phyloP scores from a whole-genome alignment of 1,140 invertebrate genomes.

The Drosophila baimaii region DNA sequence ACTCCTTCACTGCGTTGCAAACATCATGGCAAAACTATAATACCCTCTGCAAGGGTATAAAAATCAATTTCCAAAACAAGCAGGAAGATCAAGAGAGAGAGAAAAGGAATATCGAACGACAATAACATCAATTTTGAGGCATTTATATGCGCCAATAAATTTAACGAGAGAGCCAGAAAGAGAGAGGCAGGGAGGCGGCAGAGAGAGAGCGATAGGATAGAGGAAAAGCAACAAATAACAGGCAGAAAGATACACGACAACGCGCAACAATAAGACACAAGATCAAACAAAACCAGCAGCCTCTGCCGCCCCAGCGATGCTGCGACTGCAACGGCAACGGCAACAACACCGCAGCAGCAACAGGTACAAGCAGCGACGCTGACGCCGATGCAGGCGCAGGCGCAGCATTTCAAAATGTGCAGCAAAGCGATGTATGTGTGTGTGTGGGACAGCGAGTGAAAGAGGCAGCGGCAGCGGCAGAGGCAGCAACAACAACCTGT shows the following conservation, averaged over 20 bases:
- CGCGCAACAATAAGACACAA: constrained; percentile 67
- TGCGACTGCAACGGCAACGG: constrained; percentile 14
- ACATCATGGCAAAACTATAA: no score
- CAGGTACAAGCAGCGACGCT: constrained; percentile 61
- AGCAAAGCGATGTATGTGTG: constrained; percentile 16
- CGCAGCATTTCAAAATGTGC: constrained; percentile 39
- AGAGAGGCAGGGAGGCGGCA: constrained; percentile 7
- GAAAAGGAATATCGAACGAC: constrained; percentile 66
- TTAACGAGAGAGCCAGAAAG: constrained; percentile 44
- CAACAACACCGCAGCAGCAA: constrained; percentile 39
- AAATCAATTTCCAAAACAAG: constrained; percentile 78
- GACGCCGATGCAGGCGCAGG: constrained; percentile 11
- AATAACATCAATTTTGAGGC: constrained; percentile 82
- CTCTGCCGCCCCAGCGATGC: constrained; percentile 33
- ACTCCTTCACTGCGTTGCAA: no score
- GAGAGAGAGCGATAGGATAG: constrained; percentile 31
- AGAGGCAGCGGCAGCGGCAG: constrained; percentile 32
- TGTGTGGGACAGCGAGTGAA: constrained; percentile 26
- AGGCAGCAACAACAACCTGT: constrained; percentile 63
- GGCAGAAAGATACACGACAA: constrained; percentile 67
- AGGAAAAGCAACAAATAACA: constrained; percentile 61
- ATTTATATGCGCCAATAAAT: constrained; percentile 83
- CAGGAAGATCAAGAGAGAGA: constrained; percentile 38
- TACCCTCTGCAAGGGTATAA: no score
- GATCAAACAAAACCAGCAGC: constrained; percentile 67